Percentiles rank a stretch among this genome's conserved stretches.
Evolutionary conservation across 2,888 invertebrate species (phyloP).

Genomic region (Rhagonycha lutea): DNA sequence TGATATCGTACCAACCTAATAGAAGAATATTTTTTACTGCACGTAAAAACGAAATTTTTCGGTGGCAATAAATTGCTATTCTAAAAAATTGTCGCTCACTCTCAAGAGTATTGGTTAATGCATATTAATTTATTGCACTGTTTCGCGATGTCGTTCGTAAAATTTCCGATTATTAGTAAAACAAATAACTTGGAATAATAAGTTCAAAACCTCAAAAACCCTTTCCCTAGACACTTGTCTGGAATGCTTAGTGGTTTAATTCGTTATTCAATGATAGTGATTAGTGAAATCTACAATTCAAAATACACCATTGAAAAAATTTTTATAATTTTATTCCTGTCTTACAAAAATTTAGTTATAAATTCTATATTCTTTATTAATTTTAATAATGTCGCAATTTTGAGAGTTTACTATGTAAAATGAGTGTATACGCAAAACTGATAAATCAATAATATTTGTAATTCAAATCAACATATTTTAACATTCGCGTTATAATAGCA

Average conservation of each 20-base stretch:
- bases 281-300: background rate
- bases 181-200: background rate
- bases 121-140: background rate
- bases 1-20: background rate
- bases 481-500: background rate
- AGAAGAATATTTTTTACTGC: background rate
- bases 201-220: background rate
- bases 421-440: background rate
- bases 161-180: background rate
- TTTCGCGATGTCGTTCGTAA: background rate
- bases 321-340: background rate
- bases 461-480: background rate
- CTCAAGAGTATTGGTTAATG: background rate
- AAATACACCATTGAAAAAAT: background rate
- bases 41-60: background rate
- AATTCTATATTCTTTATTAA: background rate
- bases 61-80: background rate
- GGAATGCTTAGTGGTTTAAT: background rate
- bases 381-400: background rate
- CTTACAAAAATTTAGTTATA: background rate
- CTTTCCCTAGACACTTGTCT: background rate
- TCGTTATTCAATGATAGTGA: background rate
- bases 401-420: background rate
- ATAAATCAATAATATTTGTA: background rate
- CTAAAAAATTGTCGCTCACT: background rate